Percentiles rank a stretch among this genome's conserved stretches.
Evolutionary conservation across 2,797 vertebrate genomes (phyloP).

Genomic region (Craterocephalus amniculus): DNA sequence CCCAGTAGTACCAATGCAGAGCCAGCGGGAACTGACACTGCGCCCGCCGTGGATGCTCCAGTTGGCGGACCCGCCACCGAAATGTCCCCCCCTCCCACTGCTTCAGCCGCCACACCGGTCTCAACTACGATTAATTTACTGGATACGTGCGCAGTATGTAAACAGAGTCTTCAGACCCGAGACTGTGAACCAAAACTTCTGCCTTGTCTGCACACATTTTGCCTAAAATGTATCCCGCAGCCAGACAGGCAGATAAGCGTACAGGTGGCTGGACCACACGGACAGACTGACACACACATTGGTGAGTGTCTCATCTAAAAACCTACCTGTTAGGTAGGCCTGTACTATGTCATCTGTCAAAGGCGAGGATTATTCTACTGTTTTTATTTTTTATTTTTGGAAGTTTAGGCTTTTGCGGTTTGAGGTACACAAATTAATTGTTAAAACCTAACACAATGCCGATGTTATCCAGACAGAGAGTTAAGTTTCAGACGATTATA

Average conservation of each 20-base stretch:
- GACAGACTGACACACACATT: conserved; percentile 92
- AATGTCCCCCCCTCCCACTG: conserved; percentile 74
- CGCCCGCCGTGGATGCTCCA: conserved; percentile 57
- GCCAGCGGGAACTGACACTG: conserved; percentile 45
- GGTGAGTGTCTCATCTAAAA: conserved; percentile 79
- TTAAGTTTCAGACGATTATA: background rate
- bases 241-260: conserved; percentile 93
- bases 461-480: background rate
- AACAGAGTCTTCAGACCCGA: conserved; percentile 93
- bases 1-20: conserved; percentile 46
- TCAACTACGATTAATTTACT: conserved; percentile 88
- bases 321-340: background rate
- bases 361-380: background rate
- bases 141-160: conserved; percentile 97
- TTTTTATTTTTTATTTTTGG: too few species aligned
- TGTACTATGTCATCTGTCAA: background rate
- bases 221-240: conserved; percentile 93
- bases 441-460: background rate
- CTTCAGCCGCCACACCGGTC: conserved; percentile 69
- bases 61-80: conserved; percentile 69
- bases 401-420: background rate
- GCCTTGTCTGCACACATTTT: conserved; percentile 97
- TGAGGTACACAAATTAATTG: background rate
- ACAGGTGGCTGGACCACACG: conserved; percentile 90
- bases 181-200: conserved; percentile 97